Percentiles rank a stretch among this genome's conserved stretches.
Conservation (phyloP, 2,888 invertebrate species). For the Ormyrus labotus region DNA sequence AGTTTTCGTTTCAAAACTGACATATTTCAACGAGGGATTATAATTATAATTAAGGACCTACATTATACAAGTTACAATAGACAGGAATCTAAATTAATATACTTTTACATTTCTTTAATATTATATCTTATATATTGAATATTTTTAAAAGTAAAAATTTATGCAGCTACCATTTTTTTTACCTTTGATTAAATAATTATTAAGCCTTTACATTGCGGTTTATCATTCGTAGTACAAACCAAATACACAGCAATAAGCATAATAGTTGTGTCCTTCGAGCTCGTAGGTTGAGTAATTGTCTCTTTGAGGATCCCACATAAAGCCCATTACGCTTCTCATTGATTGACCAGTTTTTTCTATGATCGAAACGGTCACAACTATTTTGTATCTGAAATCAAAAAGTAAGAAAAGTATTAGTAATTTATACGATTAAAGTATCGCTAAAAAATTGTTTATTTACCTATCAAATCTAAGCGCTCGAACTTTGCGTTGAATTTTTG, state of each 20-base stretch:
- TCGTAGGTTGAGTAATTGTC: conserved; percentile 80
- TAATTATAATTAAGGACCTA: too few relatives aligned
- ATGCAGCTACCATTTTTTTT: conserved; percentile 1
- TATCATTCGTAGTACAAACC: conserved; percentile 83
- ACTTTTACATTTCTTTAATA: too few relatives aligned
- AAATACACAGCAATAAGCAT: conserved; percentile 81
- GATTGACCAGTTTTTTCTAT: conserved; percentile 84
- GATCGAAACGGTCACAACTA: conserved; percentile 81
- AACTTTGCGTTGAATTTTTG: conserved; percentile 79
- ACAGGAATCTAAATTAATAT: too few relatives aligned
- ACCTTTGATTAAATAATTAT: too few relatives aligned
- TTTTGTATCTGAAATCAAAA: conserved; percentile 80
- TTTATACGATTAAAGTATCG: not conserved
- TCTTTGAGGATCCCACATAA: conserved; percentile 83
- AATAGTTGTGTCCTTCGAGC: conserved; percentile 81
- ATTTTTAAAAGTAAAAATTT: too few relatives aligned
- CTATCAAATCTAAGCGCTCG: conserved; percentile 84
- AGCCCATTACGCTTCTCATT: conserved; percentile 80
- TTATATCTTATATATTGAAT: too few relatives aligned
- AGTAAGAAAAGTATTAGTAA: not conserved
- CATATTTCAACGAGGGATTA: too few relatives aligned
- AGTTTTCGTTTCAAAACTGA: too few relatives aligned
- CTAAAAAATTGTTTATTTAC: conserved; percentile 68
- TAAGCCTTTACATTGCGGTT: too few relatives aligned
- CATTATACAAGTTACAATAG: too few relatives aligned